Conservation (phyloP, 2,888 invertebrate genomes). For the Leptogaster cylindrica region DNA sequence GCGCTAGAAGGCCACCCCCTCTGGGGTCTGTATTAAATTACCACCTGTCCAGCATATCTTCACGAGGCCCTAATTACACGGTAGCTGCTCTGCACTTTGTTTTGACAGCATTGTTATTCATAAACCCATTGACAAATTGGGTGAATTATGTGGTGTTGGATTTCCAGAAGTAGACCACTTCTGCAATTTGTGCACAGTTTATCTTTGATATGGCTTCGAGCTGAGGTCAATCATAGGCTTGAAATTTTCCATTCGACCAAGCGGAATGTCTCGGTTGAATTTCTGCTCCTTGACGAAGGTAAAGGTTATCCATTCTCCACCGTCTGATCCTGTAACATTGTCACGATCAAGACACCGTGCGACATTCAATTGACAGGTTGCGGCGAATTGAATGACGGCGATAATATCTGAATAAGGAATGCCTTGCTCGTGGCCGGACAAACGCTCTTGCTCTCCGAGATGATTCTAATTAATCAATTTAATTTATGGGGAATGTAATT, state of each 20-base stretch:
- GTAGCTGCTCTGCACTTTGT: background rate
- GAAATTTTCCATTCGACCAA: background rate
- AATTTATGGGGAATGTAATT: conserved; percentile 22
- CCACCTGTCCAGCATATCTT: background rate
- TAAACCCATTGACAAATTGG: background rate
- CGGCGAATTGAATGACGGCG: background rate
- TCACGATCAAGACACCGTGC: background rate
- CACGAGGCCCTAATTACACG: background rate
- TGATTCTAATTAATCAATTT: conserved; percentile 24
- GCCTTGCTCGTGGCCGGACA: background rate
- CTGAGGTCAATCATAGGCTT: background rate
- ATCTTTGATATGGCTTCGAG: background rate
- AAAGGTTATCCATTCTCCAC: background rate
- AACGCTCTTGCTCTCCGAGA: background rate
- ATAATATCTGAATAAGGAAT: background rate
- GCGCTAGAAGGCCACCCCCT: background rate
- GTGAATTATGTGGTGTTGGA: too few species aligned
- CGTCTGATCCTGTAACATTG: too few species aligned
- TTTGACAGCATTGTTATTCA: background rate
- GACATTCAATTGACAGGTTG: background rate
- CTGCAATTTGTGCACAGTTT: background rate
- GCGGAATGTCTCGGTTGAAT: background rate
- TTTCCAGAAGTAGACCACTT: too few species aligned
- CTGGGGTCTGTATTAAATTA: background rate
- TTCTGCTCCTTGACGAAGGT: background rate